These are phyloP conservation scores for Pteronura brasiliensis DNA, from an alignment of 2,113 vertebrate species.

Conservation along the genomic window DNA sequence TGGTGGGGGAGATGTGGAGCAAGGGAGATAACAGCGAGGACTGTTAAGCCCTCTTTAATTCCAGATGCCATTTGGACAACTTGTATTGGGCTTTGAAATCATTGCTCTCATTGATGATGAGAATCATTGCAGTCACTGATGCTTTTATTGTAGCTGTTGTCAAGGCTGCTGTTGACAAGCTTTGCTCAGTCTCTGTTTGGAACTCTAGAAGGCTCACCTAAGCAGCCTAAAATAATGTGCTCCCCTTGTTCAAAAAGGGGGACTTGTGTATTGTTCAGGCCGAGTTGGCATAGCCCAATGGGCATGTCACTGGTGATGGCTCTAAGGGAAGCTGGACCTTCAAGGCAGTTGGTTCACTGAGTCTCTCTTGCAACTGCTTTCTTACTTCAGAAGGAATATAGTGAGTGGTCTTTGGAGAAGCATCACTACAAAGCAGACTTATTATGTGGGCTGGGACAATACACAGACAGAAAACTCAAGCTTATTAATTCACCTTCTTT, in stretches of 20 bases:
- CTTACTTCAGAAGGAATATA: background rate
- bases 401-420: background rate
- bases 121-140: background rate
- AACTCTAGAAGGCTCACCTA: background rate
- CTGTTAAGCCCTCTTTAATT: background rate
- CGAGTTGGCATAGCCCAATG: background rate
- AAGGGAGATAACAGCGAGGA: background rate
- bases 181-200: background rate
- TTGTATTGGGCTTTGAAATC: conserved; percentile 2
- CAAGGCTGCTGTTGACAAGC: background rate
- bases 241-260: background rate
- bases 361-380: background rate
- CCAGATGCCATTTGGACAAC: background rate
- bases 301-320: background rate
- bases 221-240: background rate
- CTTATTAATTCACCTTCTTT: background rate
- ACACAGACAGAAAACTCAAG: background rate
- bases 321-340: background rate
- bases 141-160: background rate
- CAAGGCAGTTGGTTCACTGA: background rate
- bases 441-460: background rate
- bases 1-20: background rate
- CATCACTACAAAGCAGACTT: background rate
- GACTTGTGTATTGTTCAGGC: background rate
- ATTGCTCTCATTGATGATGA: background rate